These are phyloP conservation scores for Ophraella communa DNA, from an alignment of 2,888 invertebrate species.

Conservation along the genomic window DNA sequence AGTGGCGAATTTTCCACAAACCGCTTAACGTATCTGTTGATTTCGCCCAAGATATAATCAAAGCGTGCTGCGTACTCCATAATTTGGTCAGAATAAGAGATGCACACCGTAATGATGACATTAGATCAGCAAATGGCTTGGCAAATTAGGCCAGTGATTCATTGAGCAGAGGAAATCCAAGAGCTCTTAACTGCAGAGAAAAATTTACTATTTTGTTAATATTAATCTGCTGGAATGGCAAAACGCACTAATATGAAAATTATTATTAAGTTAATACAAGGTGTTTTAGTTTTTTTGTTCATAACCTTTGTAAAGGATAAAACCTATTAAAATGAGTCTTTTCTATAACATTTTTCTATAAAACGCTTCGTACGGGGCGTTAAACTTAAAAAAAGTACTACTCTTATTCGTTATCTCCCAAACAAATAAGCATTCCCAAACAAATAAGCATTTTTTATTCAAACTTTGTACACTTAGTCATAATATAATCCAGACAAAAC, in stretches of 20 bases:
- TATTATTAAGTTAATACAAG: neutral
- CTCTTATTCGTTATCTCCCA: slow-evolving; percentile 3
- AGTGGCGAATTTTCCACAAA: neutral
- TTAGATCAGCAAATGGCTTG: slow-evolving; percentile 11
- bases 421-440: neutral
- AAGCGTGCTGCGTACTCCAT: slow-evolving; percentile 19
- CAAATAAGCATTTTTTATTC: neutral
- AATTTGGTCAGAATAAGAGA: slow-evolving; percentile 21
- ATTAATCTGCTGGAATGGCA: neutral
- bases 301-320: neutral
- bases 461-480: slow-evolving; percentile 13
- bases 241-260: neutral
- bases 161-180: neutral
- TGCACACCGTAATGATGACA: slow-evolving; percentile 15
- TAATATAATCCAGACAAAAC: slow-evolving; percentile 11
- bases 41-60: slow-evolving; percentile 17
- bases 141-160: neutral
- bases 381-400: neutral
- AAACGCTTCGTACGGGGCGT: neutral
- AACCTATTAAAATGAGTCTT: no score
- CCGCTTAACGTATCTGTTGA: slow-evolving; percentile 1
- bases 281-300: neutral
- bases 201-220: no score
- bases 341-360: no score
- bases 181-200: no score